Base-by-base conservation (phyloP, 2,888 invertebrate genomes). In the Strigamia maritima region DNA sequence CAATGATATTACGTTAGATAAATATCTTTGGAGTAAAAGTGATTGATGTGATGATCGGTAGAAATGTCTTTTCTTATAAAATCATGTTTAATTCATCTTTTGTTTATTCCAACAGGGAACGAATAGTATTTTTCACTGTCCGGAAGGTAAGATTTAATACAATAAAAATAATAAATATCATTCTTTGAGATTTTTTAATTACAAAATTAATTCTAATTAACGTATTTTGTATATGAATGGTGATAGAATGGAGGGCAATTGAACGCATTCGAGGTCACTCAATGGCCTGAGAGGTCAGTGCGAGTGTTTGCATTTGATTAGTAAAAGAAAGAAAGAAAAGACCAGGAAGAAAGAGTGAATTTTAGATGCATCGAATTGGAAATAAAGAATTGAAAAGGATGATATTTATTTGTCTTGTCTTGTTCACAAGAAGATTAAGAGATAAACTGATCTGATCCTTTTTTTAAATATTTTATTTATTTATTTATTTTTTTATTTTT, bases 401-500 rank as follows among this genome's bases (percentile, higher is more conserved):
- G 70, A 28, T 16, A 19, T 54, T 54, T 44, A 44, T 16, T 44
- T n/a, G 44, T 44, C 6, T 35, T 6, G 35, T 1, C n/a, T n/a
- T 35, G 35, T 35, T 6, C 6, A 10, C n/a, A 6, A 10, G 6
- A 6, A 35, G 35, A 35, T 35, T 44, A 16, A 0, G 12, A 44
- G 44, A 44, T 44, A 16, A 35, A 35, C 6, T 7, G 35, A 35
- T 35, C 4, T 35, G 35, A 35, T n/a, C n/a, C n/a, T n/a, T 35
- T 35, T 35, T 35, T 35, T 7, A 35, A 7, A 10, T 10, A 7
- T 7, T 35, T 35, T 35, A 35, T 35, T 38, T 10, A 79, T 80
- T 79, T 16, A 80, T 35, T 19, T 78, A n/a, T 74, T 60, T 76
- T 83, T 84, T 80, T 82, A 83, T 81, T 83, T 86, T 87, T 84